These are phyloP conservation scores for Pachypanchax playfairii DNA, from an alignment of 2,113 vertebrate species.

Conservation along the genomic window DNA sequence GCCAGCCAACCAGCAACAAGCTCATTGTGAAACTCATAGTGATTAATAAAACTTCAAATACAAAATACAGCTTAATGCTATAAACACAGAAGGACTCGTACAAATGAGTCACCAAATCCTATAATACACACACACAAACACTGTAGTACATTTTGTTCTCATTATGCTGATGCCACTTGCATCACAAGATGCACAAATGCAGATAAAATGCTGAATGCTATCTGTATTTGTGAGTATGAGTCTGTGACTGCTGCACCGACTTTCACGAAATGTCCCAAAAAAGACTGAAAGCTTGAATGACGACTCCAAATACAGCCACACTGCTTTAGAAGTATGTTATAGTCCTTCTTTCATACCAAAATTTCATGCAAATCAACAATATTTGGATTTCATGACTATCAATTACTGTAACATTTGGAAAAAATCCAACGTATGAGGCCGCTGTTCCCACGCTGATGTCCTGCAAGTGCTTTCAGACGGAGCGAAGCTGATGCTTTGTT, in stretches of 20 bases:
- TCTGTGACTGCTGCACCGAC: conserved; percentile 2
- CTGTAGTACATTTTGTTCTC: conserved; percentile 52
- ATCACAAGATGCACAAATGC: conserved; percentile 23
- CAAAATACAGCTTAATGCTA: conserved; percentile 67
- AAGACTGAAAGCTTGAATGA: neutral
- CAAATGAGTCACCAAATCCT: conserved; percentile 25
- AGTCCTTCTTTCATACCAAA: conserved; percentile 19
- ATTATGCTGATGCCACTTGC: conserved; percentile 24
- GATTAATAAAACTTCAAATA: conserved; percentile 50
- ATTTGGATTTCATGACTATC: neutral
- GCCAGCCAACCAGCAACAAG: conserved; percentile 75
- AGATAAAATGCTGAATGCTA: neutral
- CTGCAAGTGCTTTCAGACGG: conserved; percentile 21
- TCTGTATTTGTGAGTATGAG: no score
- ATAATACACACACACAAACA: conserved; percentile 37
- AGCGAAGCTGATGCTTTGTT: neutral
- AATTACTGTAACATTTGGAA: no score
- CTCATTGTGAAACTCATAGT: conserved; percentile 48
- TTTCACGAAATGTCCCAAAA: neutral
- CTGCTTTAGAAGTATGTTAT: no score
- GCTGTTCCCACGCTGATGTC: neutral
- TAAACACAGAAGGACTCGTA: conserved; percentile 33
- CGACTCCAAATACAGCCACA: neutral
- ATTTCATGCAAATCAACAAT: neutral
- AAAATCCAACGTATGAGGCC: neutral